Evolutionary conservation across 2,797 vertebrate species (phyloP), one percentile per base, ranked within the genome.

Genomic region (Coranthus polyacanthus): DNA sequence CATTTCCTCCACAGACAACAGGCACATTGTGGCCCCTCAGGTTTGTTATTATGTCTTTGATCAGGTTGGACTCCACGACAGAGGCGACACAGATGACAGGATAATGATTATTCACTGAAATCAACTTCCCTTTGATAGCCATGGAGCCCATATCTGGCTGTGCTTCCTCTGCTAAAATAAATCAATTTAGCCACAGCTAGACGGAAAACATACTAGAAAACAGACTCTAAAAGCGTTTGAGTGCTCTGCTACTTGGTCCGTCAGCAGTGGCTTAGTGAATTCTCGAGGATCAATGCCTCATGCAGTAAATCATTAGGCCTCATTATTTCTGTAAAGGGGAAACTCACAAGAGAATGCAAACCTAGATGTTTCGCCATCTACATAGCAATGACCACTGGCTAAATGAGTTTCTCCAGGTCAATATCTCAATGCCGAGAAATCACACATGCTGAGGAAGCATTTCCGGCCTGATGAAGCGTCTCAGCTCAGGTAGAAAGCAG

Each of bases 241-340:
- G 58, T 62, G 70, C 53, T 77, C 32, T 49, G 67, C 41, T 47
- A 41, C 43, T 29, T 50, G 57, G 69, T 75, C 68, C 57, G 50
- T 66, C 66, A 43, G 61, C 49, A 64, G 37, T 55, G 49, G 57
- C 53, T 81, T 58, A 54, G 53, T 11, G 55, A 73, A 72, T 41
- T 57, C 53, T 43, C 52, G 53, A 68, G 36, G 83, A 87, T 89
- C 86, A 68, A 82, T 87, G 66, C 34, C 52, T 51, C 53, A 55
- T 62, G 73, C 53, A 47, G 55, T 67, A 62, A 80, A 75, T 82
- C 76, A 91, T 90, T 86, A 88, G 76, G 57, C 32, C 50, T 75
- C 80, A 85, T 92, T 88, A 90, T 89, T 82, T 81, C 81, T 78
- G 72, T 66, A 68, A 81, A 34, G 49, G 62, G 67, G 54, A 74